These are phyloP conservation scores for Ctenosaura bakeri DNA, from an alignment of 2,797 vertebrate genomes.

Conservation along the genomic window DNA sequence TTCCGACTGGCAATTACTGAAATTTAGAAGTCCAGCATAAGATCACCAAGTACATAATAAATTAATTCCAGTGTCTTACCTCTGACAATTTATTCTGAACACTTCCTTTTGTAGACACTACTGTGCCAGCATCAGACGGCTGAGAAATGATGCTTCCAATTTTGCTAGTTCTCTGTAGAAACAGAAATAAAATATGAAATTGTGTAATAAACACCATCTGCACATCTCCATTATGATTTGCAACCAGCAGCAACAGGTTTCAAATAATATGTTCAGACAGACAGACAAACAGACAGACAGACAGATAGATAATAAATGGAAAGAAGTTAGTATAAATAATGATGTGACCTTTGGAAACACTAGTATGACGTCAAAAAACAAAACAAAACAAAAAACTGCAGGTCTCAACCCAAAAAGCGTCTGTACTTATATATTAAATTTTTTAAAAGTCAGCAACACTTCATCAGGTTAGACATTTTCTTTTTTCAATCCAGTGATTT, in stretches of 20 bases:
- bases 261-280: background rate
- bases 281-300: background rate
- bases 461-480: background rate
- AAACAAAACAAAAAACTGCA: background rate
- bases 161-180: slow-evolving; percentile 31
- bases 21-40: background rate
- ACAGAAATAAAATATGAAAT: slow-evolving; percentile 12
- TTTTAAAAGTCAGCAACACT: background rate
- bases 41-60: background rate
- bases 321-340: background rate
- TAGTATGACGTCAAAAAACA: background rate
- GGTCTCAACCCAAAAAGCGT: background rate
- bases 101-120: slow-evolving; percentile 3
- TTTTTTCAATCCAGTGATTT: slow-evolving; percentile 26
- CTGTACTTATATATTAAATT: background rate
- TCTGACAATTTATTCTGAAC: slow-evolving; percentile 18
- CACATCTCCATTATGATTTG: background rate
- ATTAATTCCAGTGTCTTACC: slow-evolving; percentile 13
- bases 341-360: background rate
- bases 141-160: background rate
- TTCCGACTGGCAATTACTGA: background rate
- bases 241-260: background rate
- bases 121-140: background rate
- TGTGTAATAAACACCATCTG: background rate
- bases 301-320: no score